Percentiles rank a stretch among this genome's conserved stretches.
Conservation (phyloP, 2,888 invertebrate genomes). For the Lepetodrilus schrolli region DNA sequence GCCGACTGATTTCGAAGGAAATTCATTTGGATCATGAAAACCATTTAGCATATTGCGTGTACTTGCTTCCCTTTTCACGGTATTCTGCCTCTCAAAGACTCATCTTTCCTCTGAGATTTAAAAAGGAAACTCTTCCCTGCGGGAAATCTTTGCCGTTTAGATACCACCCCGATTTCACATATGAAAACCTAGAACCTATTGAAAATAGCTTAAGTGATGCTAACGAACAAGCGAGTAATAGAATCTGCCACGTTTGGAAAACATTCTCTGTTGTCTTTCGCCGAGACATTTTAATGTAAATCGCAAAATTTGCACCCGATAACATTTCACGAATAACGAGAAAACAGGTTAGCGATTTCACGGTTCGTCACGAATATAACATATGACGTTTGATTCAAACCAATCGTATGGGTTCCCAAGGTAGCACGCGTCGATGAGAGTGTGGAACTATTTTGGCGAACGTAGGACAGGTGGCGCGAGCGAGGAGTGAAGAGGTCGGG, state of each 20-base stretch:
- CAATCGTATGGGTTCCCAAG: conserved; percentile 15
- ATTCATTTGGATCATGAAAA: neutral
- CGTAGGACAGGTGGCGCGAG: conserved; percentile 4
- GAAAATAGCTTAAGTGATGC: conserved; percentile 3
- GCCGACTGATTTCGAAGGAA: no score
- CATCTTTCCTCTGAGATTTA: neutral
- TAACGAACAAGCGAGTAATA: neutral
- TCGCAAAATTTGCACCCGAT: neutral
- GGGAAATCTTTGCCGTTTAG: neutral
- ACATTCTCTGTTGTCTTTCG: neutral
- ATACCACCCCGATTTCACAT: neutral
- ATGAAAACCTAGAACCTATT: neutral
- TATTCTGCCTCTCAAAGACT: neutral
- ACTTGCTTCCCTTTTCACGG: neutral
- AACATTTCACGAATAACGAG: neutral
- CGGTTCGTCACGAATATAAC: conserved; percentile 5
- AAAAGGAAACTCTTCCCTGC: neutral
- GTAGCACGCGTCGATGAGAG: neutral
- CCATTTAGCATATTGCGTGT: neutral
- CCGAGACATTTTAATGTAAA: conserved; percentile 9
- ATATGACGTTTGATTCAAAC: conserved; percentile 14
- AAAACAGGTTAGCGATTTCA: neutral
- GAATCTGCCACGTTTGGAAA: conserved; percentile 11
- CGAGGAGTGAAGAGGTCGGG: conserved; percentile 22
- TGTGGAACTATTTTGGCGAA: conserved; percentile 9